Evolutionary conservation across 1,140 invertebrate species (phyloP), one percentile per base, ranked within the genome.

Genomic region (Cotesia vestalis): DNA sequence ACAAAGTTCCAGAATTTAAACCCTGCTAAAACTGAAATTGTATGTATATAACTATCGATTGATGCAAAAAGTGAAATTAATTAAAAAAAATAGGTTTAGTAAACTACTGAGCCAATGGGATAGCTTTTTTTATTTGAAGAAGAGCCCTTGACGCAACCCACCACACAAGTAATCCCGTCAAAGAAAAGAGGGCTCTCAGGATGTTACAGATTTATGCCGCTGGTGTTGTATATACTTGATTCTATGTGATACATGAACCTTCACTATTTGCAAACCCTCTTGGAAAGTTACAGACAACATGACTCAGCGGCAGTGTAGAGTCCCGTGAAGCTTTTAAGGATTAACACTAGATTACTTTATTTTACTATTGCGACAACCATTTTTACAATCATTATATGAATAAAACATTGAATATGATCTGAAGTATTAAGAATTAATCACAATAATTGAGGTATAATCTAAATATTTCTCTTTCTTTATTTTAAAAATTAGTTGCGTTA

Each of bases 101-200:
- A 66, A 12, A 38, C 27, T 40, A 52, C 17, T 51, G n/a, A 64
- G 40, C 34, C 38, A 64, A n/a, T 38, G 12, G 38, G 34, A 8
- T 14, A 35, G 35, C 38, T 64, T 35, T 62, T 36, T 62, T 11
- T 51, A 34, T 62, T 62, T 70, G 36, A 60, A 59, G 57, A 69
- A 53, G 9, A 38, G 55, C 38, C 59, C 46, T 60, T 59, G 57
- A 53, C 62, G 34, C 38, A 12, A 61, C 57, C 55, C 14, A 64
- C 69, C 72, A 53, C 17, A 73, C 69, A 68, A 55, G 61, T 78
- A 78, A 78, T 78, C 76, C 73, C 46, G 68, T 74, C 74, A 74
- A 74, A 78, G 73, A 68, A 73, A 60, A 52, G 35, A 62, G 59
- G 38, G 55, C 66, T 55, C 59, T 9, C 8, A 53, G 52, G 63